Percentiles rank a stretch among this genome's conserved stretches.
Conservation (phyloP, 2,797 vertebrate genomes). For the Intellagama lesueurii region DNA sequence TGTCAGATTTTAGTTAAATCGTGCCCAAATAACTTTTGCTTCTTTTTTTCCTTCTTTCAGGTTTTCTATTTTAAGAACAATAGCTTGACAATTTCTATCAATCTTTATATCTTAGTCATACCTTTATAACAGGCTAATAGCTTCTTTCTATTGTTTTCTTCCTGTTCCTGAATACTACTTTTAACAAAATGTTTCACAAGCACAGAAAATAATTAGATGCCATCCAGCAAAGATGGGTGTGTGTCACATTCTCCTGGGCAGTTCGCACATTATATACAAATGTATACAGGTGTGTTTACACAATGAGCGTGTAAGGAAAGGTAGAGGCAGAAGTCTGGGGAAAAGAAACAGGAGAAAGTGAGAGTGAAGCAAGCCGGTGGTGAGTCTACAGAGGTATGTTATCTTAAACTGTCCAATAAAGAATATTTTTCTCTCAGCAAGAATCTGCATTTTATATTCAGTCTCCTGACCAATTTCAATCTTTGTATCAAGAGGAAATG, state of each 20-base stretch:
- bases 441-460: too few species aligned
- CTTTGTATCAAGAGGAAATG: too few species aligned
- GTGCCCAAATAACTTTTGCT: constrained; percentile 67
- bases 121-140: constrained; percentile 71
- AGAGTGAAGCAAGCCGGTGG: background rate
- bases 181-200: constrained; percentile 64
- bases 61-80: constrained; percentile 73
- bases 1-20: constrained; percentile 67
- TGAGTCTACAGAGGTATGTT: too few species aligned
- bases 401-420: too few species aligned
- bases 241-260: constrained; percentile 31
- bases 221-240: constrained; percentile 48
- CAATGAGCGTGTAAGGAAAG: background rate
- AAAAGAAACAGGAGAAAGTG: background rate
- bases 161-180: constrained; percentile 64
- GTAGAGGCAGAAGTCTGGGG: background rate
- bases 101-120: constrained; percentile 74
- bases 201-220: constrained; percentile 38
- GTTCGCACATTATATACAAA: background rate
- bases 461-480: too few species aligned
- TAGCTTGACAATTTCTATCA: constrained; percentile 67
- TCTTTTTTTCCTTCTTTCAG: constrained; percentile 60
- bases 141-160: constrained; percentile 57
- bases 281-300: too few species aligned
- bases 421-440: too few species aligned